Conservation (phyloP, 2,113 vertebrate genomes). For the Antennarius striatus region DNA sequence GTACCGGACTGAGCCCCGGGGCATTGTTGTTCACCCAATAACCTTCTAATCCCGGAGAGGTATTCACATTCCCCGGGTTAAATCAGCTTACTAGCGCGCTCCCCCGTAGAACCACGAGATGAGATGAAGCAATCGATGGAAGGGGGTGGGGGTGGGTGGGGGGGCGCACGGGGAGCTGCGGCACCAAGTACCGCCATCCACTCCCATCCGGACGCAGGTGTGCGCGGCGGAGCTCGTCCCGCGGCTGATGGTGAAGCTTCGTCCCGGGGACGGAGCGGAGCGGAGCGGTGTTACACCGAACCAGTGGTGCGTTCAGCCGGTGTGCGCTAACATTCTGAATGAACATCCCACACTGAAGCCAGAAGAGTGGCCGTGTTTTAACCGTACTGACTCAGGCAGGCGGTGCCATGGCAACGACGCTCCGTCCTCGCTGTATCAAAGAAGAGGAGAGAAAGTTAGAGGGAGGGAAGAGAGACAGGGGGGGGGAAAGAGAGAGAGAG, state of each 20-base stretch:
- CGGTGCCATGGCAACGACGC: slow-evolving; percentile 71
- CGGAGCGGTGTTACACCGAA: neutral
- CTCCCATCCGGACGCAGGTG: slow-evolving; percentile 67
- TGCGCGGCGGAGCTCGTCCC: slow-evolving; percentile 9
- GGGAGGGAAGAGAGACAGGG: slow-evolving; percentile 7
- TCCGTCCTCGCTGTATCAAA: slow-evolving; percentile 9
- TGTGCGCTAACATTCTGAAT: slow-evolving; percentile 32
- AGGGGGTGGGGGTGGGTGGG: slow-evolving; percentile 3
- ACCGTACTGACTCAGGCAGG: slow-evolving; percentile 57
- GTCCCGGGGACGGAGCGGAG: slow-evolving; percentile 36
- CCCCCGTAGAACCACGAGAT: slow-evolving; percentile 54
- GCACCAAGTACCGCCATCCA: slow-evolving; percentile 53
- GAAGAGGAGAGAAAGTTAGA: slow-evolving; percentile 3
- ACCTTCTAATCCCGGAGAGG: slow-evolving; percentile 67
- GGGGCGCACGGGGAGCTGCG: slow-evolving; percentile 8
- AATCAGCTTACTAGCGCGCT: slow-evolving; percentile 69
- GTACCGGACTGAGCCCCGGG: slow-evolving; percentile 49
- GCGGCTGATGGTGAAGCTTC: slow-evolving; percentile 31
- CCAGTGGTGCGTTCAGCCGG: slow-evolving; percentile 15
- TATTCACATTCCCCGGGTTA: slow-evolving; percentile 67
- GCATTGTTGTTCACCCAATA: slow-evolving; percentile 64
- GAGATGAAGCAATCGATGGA: slow-evolving; percentile 57
- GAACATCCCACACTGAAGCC: slow-evolving; percentile 37
- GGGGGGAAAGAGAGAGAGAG: slow-evolving; percentile 23
- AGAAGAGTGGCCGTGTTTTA: slow-evolving; percentile 48